Percentiles rank a stretch among this genome's conserved stretches.
Evolutionary conservation across 2,888 invertebrate genomes (phyloP).

Genomic region (Euplexia lucipara): DNA sequence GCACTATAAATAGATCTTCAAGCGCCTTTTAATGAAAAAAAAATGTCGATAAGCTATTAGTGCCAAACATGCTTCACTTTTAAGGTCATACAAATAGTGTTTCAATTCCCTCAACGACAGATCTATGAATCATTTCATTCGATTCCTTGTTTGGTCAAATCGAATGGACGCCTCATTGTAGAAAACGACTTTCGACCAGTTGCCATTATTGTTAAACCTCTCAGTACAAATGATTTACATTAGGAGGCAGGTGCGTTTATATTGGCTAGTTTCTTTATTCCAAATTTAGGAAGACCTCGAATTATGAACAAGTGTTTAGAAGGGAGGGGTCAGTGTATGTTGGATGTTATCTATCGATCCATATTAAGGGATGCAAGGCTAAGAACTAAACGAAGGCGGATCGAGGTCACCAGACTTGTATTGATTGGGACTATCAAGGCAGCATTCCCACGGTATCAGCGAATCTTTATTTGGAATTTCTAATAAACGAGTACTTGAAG

Average conservation of each 20-base stretch:
- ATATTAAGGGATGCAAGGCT: conserved; percentile 80
- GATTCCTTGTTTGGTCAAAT: conserved; percentile 79
- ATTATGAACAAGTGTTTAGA: conserved; percentile 62
- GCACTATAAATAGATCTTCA: conserved; percentile 61
- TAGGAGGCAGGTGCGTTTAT: conserved; percentile 56
- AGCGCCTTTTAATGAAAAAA: conserved; percentile 54
- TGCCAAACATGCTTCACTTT: conserved; percentile 49
- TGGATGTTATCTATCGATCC: conserved; percentile 64
- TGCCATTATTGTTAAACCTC: conserved; percentile 50
- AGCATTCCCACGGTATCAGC: conserved; percentile 67
- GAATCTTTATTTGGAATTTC: conserved; percentile 67
- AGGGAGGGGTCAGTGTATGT: conserved; percentile 59
- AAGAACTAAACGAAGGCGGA: conserved; percentile 63
- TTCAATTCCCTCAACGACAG: conserved; percentile 58
- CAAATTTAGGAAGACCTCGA: conserved; percentile 58
- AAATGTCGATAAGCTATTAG: conserved; percentile 29
- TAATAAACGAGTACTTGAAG: conserved; percentile 54
- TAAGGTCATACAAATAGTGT: conserved; percentile 55
- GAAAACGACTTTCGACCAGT: conserved; percentile 69
- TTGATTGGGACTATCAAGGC: conserved; percentile 65
- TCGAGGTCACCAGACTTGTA: conserved; percentile 56
- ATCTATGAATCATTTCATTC: conserved; percentile 72
- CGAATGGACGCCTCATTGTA: conserved; percentile 68
- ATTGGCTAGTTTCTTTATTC: conserved; percentile 30
- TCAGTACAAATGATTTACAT: conserved; percentile 35